Conservation (phyloP, 1,140 invertebrate species). For the Lepidotrigona ventralis region DNA sequence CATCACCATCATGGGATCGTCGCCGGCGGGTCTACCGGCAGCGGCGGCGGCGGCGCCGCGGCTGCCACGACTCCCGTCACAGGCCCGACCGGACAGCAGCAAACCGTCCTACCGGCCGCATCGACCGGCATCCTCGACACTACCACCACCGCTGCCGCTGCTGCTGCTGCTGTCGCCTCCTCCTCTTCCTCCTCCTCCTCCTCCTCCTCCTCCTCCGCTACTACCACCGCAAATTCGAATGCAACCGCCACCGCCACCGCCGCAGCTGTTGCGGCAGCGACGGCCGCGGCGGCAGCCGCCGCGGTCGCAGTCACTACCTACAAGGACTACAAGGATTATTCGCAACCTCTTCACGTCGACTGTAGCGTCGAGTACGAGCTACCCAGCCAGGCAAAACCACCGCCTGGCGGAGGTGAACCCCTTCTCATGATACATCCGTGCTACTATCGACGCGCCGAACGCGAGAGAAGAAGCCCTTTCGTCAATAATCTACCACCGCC, state of each 20-base stretch:
- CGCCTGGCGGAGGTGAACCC: slow-evolving; percentile 87
- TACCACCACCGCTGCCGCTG: slow-evolving; percentile 10
- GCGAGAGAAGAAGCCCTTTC: slow-evolving; percentile 87
- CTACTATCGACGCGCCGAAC: slow-evolving; percentile 89
- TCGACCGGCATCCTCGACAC: slow-evolving; percentile 50
- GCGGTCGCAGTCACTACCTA: slow-evolving; percentile 56
- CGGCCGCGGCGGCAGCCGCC: slow-evolving; percentile 45
- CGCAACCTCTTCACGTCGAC: slow-evolving; percentile 89
- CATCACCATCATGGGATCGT: slow-evolving; percentile 57
- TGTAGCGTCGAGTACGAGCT: slow-evolving; percentile 92
- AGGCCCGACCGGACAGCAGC: slow-evolving; percentile 37
- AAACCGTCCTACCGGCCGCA: slow-evolving; percentile 56
- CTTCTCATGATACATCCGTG: slow-evolving; percentile 92
- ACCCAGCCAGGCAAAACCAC: slow-evolving; percentile 89
- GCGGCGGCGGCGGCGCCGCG: slow-evolving; percentile 9
- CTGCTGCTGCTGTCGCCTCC: slow-evolving; percentile 31
- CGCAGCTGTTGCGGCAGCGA: slow-evolving; percentile 19
- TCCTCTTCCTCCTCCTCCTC: too few species aligned
- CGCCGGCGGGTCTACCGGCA: slow-evolving; percentile 32
- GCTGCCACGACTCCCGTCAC: slow-evolving; percentile 6
- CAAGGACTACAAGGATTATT: slow-evolving; percentile 83
- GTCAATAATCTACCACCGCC: slow-evolving; percentile 85
- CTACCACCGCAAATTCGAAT: slow-evolving; percentile 22
- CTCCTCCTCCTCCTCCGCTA: slow-evolving; percentile 25
- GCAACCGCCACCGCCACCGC: slow-evolving; percentile 49